phyloP scores from a whole-genome alignment of 2,888 invertebrate species.

The Melanotus villosus region DNA sequence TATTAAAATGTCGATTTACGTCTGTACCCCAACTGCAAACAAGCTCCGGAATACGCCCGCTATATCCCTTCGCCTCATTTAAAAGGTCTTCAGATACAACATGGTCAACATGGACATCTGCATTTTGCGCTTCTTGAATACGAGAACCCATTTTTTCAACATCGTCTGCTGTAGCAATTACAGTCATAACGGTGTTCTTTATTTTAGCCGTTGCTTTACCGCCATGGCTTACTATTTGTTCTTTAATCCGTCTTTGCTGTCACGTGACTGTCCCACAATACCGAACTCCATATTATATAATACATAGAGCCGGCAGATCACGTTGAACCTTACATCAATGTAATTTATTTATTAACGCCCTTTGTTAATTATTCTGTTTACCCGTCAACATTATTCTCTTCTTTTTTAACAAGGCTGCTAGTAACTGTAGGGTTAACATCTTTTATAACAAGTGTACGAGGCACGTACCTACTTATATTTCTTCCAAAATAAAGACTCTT shows the following conservation, averaged over 20 bases:
- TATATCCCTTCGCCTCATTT: slow-evolving; percentile 75
- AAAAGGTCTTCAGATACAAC: slow-evolving; percentile 84
- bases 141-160: slow-evolving; percentile 77
- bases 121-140: slow-evolving; percentile 77
- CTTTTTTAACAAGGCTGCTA: slow-evolving; percentile 71
- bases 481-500: slow-evolving; percentile 72
- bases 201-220: slow-evolving; percentile 81
- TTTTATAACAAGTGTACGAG: slow-evolving; percentile 73
- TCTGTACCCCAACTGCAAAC: slow-evolving; percentile 90
- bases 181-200: slow-evolving; percentile 77
- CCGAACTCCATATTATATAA: slow-evolving; percentile 86
- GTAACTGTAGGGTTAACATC: slow-evolving; percentile 70
- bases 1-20: slow-evolving; percentile 73
- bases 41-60: slow-evolving; percentile 75
- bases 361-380: too few relatives aligned
- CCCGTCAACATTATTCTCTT: slow-evolving; percentile 62
- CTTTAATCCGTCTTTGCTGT: slow-evolving; percentile 77
- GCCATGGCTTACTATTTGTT: slow-evolving; percentile 80
- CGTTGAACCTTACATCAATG: slow-evolving; percentile 74
- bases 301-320: slow-evolving; percentile 77
- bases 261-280: slow-evolving; percentile 73
- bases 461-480: slow-evolving; percentile 74
- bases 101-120: slow-evolving; percentile 86
- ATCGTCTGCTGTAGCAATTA: slow-evolving; percentile 80
- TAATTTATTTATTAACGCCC: too few relatives aligned